phyloP scores from a whole-genome alignment of 2,797 vertebrate species.

The Propithecus perrieri region DNA sequence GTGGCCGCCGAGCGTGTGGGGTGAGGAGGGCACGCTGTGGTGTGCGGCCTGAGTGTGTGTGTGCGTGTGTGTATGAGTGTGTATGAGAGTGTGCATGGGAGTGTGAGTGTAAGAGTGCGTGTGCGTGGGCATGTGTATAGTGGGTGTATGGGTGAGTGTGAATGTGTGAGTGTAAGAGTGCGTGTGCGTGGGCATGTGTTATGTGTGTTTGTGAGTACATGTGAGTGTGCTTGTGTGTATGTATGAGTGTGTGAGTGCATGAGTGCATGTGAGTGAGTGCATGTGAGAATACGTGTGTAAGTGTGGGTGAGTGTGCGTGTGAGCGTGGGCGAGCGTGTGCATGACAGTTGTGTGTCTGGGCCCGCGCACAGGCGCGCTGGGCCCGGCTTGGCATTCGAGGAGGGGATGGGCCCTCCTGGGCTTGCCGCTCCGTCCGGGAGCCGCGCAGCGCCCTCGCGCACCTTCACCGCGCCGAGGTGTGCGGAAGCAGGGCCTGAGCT shows the following conservation, averaged over 20 bases:
- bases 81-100: not conserved
- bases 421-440: not conserved
- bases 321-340: not conserved
- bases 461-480: not conserved
- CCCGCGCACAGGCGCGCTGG: too few species aligned
- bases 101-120: not conserved
- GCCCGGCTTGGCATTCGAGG: not conserved
- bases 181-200: not conserved
- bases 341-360: not conserved
- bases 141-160: not conserved
- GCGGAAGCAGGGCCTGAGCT: not conserved
- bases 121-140: not conserved
- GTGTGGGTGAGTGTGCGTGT: not conserved
- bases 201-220: not conserved
- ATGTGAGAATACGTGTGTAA: too few species aligned
- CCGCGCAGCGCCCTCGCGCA: accelerated
- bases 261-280: not conserved
- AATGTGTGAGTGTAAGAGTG: not conserved
- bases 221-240: too few species aligned
- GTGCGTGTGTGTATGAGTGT: not conserved
- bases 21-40: not conserved
- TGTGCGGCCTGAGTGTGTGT: too few species aligned
- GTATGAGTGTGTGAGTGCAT: too few species aligned
- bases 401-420: not conserved
- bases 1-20: too few species aligned